Evolutionary conservation across 2,797 vertebrate species (phyloP).

Genomic region (Odontamblyopus lacepedii): DNA sequence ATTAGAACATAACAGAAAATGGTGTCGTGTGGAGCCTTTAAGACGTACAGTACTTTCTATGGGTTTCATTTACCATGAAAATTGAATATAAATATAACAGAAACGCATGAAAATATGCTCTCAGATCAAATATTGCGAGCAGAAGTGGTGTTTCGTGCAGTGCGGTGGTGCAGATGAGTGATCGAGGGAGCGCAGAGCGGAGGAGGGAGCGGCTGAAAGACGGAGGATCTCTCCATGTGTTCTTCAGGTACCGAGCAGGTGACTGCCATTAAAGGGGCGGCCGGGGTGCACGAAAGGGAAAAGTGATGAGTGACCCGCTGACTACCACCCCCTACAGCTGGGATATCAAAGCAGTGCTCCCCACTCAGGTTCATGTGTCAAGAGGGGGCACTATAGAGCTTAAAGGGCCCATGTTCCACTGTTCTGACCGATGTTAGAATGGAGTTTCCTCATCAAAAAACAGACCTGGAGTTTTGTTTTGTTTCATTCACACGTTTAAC

Average conservation of each 20-base stretch:
- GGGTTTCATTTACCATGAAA: no score
- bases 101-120: no score
- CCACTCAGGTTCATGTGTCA: slow-evolving; percentile 13
- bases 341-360: slow-evolving; percentile 52
- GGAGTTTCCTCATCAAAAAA: no score
- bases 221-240: slow-evolving; percentile 8
- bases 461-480: no score
- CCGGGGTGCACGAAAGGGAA: slow-evolving; percentile 47
- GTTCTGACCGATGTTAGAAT: no score
- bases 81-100: no score
- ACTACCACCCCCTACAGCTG: slow-evolving; percentile 55
- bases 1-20: no score
- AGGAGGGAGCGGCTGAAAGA: slow-evolving; percentile 8
- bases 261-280: slow-evolving; percentile 36
- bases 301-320: slow-evolving; percentile 59
- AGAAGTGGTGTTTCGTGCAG: not conserved
- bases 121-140: not conserved
- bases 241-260: slow-evolving; percentile 35
- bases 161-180: slow-evolving; percentile 31
- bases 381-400: not conserved
- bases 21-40: no score
- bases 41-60: no score
- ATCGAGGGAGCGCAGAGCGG: slow-evolving; percentile 26
- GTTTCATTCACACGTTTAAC: no score
- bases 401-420: no score